Evolutionary conservation across 2,888 invertebrate genomes (phyloP).

Genomic region (Diachrysia chrysitis): DNA sequence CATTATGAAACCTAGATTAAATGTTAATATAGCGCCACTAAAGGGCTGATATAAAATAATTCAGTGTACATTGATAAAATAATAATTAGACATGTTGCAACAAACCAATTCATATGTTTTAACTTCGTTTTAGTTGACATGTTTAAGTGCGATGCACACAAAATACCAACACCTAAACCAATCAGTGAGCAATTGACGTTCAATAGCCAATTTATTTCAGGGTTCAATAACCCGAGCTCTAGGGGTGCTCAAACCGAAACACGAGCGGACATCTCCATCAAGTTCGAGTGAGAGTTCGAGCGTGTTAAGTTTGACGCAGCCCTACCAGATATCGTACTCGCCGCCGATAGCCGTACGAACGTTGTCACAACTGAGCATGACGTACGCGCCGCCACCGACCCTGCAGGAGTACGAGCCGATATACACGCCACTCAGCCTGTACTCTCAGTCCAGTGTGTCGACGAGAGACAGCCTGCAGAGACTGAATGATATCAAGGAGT

Average conservation of each 20-base stretch:
- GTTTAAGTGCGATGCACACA: too few relatives aligned
- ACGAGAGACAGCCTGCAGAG: conserved; percentile 85
- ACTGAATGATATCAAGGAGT: conserved; percentile 84
- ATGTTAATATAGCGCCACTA: too few relatives aligned
- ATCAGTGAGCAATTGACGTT: background rate
- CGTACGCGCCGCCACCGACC: conserved; percentile 89
- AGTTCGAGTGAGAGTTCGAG: conserved; percentile 91
- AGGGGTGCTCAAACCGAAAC: conserved; percentile 91
- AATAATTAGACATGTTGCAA: too few relatives aligned
- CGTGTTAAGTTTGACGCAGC: conserved; percentile 87
- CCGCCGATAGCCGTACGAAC: conserved; percentile 89
- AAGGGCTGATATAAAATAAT: too few relatives aligned
- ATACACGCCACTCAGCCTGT: conserved; percentile 84
- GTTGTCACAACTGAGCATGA: conserved; percentile 89
- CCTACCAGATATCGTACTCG: conserved; percentile 85
- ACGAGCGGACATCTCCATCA: conserved; percentile 91
- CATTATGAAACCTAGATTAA: background rate
- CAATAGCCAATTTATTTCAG: conserved; percentile 78
- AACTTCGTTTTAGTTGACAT: too few relatives aligned
- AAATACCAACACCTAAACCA: too few relatives aligned
- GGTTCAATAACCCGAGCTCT: conserved; percentile 93
- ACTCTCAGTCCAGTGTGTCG: conserved; percentile 85
- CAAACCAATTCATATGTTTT: too few relatives aligned
- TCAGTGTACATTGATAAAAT: too few relatives aligned
- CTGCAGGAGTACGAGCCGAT: conserved; percentile 87